Percentiles rank a stretch among this genome's conserved stretches.
These are phyloP conservation scores for Melitaea athalia DNA, from an alignment of 2,888 invertebrate genomes.

Conservation along the genomic window DNA sequence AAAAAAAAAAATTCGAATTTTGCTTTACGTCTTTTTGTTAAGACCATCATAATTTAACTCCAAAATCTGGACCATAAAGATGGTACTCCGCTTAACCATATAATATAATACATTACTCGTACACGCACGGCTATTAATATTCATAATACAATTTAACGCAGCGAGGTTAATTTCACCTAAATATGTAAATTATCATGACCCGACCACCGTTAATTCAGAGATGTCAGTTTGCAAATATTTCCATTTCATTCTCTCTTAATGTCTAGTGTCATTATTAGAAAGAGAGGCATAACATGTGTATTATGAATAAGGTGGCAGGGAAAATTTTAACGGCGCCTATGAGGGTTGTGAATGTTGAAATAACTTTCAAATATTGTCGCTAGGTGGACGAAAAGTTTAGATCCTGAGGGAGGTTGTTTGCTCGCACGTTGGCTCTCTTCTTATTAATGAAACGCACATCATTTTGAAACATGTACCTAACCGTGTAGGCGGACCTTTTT, in stretches of 20 bases:
- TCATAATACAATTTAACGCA: constrained; percentile 82
- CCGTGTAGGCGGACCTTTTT: constrained; percentile 53
- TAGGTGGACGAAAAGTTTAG: constrained; percentile 80
- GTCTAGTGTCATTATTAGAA: constrained; percentile 43
- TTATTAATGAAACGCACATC: constrained; percentile 79
- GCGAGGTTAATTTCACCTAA: constrained; percentile 83
- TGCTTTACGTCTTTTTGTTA: constrained; percentile 33
- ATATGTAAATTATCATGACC: constrained; percentile 84
- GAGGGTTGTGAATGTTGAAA: constrained; percentile 82
- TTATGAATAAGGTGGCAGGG: constrained; percentile 81
- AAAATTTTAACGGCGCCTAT: constrained; percentile 82
- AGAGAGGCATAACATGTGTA: constrained; percentile 61
- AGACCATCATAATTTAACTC: constrained; percentile 5
- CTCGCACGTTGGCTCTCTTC: constrained; percentile 71
- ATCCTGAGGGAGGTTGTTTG: constrained; percentile 77
- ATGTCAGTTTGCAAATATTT: constrained; percentile 78
- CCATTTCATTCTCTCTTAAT: constrained; percentile 47
- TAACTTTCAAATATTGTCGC: constrained; percentile 84
- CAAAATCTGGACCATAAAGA: constrained; percentile 71
- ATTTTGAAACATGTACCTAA: constrained; percentile 69
- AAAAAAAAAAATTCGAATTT: no score
- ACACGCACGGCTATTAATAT: constrained; percentile 77
- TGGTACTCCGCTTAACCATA: constrained; percentile 57
- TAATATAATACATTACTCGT: constrained; percentile 65
- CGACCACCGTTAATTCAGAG: constrained; percentile 80